Evolutionary conservation across 2,113 vertebrate genomes (phyloP), one percentile per base, ranked within the genome.

Genomic region (Todiramphus saurophagus): DNA sequence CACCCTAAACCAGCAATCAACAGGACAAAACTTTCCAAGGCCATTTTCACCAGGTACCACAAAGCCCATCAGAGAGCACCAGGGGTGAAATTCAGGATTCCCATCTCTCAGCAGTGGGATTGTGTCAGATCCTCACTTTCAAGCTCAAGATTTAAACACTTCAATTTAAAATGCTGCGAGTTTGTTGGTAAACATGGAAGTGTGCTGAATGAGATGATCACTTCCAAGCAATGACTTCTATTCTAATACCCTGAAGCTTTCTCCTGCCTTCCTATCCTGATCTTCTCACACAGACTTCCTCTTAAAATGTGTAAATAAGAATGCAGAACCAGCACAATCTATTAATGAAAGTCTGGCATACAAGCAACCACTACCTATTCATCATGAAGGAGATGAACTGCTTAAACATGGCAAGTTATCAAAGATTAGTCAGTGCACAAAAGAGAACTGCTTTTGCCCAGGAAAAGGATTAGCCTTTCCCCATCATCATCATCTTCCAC

Each of bases 351-450:
- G 44, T 20, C 89, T 93, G 56, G 51, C 72, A 91, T 69, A 62
- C 0, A 0, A 89, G 81, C 64, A 92, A 58, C 21, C 3, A 4
- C 77, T 41, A 86, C 76, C 78, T 72, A 83, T 69, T 87, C 20
- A 20, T 83, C 81, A 66, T 17, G n/a, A 96, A 81, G 37, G 33
- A 93, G 90, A 92, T 84, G 67, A 92, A 82, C 63, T 94, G 87
- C 93, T 95, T 88, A 90, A 92, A 89, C 31, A 37, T 44, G 58
- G 73, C 76, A 81, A 93, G 46, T 86, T 84, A 93, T 75, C 80
- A 83, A 70, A 94, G 92, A 94, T 96, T 89, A 96, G 83, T 51
- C 83, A 77, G 68, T 16, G 33, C 76, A 94, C 75, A 96, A 69
- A 95, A 76, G 25, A 83, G 59, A 91, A 77, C 55, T 64, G 60